Base-by-base conservation (phyloP, 2,888 invertebrate species). In the Parasteatoda lunata region DNA sequence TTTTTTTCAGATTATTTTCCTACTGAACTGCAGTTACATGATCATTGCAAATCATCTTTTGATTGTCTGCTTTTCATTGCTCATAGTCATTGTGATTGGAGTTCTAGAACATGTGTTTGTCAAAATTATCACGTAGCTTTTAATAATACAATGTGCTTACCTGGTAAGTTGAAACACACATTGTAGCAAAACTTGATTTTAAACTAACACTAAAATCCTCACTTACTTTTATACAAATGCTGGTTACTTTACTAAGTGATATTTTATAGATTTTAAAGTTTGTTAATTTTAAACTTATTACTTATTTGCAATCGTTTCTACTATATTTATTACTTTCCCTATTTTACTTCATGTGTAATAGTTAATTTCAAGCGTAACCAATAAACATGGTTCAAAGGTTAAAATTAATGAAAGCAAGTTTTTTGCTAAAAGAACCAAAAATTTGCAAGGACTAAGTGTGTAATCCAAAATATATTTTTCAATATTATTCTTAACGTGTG, bases 61-160 rank as follows among this genome's bases (percentile, higher is more conserved):
- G 88, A 89, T 51, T 90, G 90, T 66, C 79, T 89, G 8, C 72
- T 89, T 8, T 86, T 78, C 66, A 89, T 89, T 49, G 83, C 89
- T 45, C 73, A 89, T 76, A 88, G 88, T 64, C 89, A 88, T 48
- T 90, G 90, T 66, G 89, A 89, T 72, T 89, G 84, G 86, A 81
- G 81, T 47, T 48, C 84, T 30, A 81, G 87, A 69, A 70, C 77
- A 13, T 90, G 90, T 69, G 77, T 84, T 5, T 90, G 90, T 81
- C 84, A 86, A 48, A 89, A 89, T 30, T 89, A 90, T 77, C 88
- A 94, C 95, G 84, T 87, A 49, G 54, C 83, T 9, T 84, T 59
- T 92, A 96, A 97, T 92, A 94, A 94, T 90, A 95, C 95, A 88
- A 94, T 94, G 89, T 97, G 97, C 93, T 93, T 97, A 90, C 96